phyloP scores from a whole-genome alignment of 2,113 vertebrate genomes.

The human region GRCh38 chr9:123974501-123975000 shows the following conservation, averaged over 20 bases:
- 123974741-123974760: background rate
- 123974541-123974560: background rate
- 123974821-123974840: background rate
- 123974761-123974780: background rate
- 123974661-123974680: background rate
- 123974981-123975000: background rate
- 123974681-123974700: background rate
- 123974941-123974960: background rate
- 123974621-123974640: background rate
- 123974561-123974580: background rate
- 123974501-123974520: background rate
- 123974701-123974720: background rate
- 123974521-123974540: background rate
- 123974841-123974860: background rate
- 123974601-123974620: background rate
- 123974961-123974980: constrained; percentile 2
- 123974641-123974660: background rate
- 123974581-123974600: background rate
- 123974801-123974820: background rate
- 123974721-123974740: background rate
- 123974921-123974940: background rate
- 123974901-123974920: background rate
- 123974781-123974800: background rate
- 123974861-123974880: background rate
- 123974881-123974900: background rate